phyloP scores from a whole-genome alignment of 2,888 invertebrate genomes.

The Protodeltote pygarga region DNA sequence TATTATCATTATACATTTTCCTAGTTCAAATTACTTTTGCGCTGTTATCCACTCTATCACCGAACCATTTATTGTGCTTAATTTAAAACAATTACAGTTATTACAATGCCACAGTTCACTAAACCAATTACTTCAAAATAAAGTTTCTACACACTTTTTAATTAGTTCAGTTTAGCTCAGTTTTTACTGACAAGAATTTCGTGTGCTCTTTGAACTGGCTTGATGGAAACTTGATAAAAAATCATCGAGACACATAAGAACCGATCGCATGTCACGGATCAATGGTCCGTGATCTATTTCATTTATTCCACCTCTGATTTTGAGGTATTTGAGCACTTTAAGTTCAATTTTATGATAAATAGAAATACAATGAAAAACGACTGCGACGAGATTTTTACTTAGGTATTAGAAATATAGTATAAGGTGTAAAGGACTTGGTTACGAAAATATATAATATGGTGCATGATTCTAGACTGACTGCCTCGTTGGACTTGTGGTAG shows the following conservation, averaged over 20 bases:
- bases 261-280: constrained; percentile 72
- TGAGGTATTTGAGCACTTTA: constrained; percentile 33
- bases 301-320: constrained; percentile 61
- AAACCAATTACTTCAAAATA: too few relatives aligned
- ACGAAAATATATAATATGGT: too few relatives aligned
- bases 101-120: too few relatives aligned
- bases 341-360: constrained; percentile 25
- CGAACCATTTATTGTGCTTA: too few relatives aligned
- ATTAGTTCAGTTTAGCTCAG: too few relatives aligned
- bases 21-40: too few relatives aligned
- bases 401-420: neutral
- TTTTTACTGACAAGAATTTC: constrained; percentile 70
- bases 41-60: too few relatives aligned
- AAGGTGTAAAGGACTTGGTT: neutral
- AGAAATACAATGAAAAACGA: constrained; percentile 3
- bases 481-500: too few relatives aligned
- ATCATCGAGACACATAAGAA: constrained; percentile 62
- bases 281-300: constrained; percentile 66
- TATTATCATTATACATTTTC: too few relatives aligned
- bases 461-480: too few relatives aligned
- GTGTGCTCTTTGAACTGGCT: constrained; percentile 82
- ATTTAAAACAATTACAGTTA: too few relatives aligned
- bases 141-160: too few relatives aligned
- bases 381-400: neutral
- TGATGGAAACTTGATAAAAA: constrained; percentile 73